Percentiles rank a stretch among this genome's conserved stretches.
Conservation (phyloP, 2,797 vertebrate species). For the Galago senegalensis region DNA sequence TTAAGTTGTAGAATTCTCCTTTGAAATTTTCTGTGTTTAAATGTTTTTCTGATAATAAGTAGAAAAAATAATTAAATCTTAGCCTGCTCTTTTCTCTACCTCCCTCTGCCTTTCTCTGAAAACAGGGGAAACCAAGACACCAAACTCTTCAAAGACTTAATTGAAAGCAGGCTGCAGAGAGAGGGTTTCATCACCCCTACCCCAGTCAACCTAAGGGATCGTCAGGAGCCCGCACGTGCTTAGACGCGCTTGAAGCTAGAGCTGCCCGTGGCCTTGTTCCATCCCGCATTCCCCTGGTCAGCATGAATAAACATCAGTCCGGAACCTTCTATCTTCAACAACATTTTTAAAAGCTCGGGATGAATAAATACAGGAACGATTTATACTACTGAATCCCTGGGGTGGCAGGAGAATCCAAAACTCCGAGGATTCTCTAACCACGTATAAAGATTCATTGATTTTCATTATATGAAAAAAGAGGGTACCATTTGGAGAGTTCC, state of each 20-base stretch:
- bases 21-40: not conserved
- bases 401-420: not conserved
- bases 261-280: not conserved
- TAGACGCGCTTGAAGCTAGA: not conserved
- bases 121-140: not conserved
- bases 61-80: not conserved
- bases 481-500: not conserved
- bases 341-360: not conserved
- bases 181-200: not conserved
- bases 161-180: not conserved
- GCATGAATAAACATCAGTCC: not conserved
- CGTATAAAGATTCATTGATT: constrained; percentile 10
- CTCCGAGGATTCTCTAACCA: not conserved
- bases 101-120: not conserved
- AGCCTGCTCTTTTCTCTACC: not conserved
- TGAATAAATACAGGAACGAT: not conserved
- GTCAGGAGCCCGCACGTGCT: not conserved
- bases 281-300: not conserved
- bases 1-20: constrained; percentile 41
- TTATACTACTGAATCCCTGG: not conserved
- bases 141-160: not conserved
- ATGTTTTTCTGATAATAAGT: not conserved
- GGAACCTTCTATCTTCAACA: not conserved
- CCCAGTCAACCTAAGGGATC: not conserved
- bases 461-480: not conserved